These are phyloP conservation scores for Corydoras maculifer DNA, from an alignment of 2,113 vertebrate genomes.

Conservation along the genomic window DNA sequence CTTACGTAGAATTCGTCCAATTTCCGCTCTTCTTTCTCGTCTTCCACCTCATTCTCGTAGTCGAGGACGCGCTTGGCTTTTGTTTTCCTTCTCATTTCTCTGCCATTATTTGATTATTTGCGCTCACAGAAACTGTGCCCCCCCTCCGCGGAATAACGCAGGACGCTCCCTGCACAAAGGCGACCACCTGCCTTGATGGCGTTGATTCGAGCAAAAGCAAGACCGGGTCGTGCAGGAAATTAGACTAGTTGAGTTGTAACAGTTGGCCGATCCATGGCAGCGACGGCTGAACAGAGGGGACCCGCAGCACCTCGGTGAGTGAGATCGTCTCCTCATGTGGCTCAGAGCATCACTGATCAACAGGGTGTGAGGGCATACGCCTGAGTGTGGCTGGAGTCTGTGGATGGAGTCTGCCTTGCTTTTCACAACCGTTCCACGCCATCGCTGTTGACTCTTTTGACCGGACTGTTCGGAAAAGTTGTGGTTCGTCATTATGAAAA, in stretches of 20 bases:
- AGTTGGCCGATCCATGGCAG: constrained; percentile 2
- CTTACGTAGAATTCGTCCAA: constrained; percentile 47
- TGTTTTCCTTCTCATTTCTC: constrained; percentile 59
- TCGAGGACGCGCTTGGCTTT: constrained; percentile 54
- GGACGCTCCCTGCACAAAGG: constrained; percentile 23
- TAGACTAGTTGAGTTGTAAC: constrained; percentile 11
- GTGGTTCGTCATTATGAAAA: no score
- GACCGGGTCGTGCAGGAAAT: constrained; percentile 1
- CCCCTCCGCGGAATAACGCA: constrained; percentile 18
- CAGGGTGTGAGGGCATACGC: constrained; percentile 23
- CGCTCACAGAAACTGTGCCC: constrained; percentile 41
- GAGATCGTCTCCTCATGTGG: constrained; percentile 17
- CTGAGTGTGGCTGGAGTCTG: no score
- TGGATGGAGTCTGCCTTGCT: no score
- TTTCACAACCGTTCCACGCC: no score
- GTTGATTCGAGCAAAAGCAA: neutral
- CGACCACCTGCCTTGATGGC: neutral
- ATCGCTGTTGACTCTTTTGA: no score
- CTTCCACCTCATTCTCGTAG: constrained; percentile 50
- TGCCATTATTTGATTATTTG: constrained; percentile 52
- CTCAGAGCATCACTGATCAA: constrained; percentile 35
- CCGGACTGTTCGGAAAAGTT: no score
- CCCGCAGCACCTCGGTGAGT: constrained; percentile 39
- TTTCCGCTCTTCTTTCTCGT: constrained; percentile 47
- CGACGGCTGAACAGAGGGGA: constrained; percentile 12